These are phyloP conservation scores for Todus mexicanus DNA, from an alignment of 2,797 vertebrate species.

Conservation along the genomic window DNA sequence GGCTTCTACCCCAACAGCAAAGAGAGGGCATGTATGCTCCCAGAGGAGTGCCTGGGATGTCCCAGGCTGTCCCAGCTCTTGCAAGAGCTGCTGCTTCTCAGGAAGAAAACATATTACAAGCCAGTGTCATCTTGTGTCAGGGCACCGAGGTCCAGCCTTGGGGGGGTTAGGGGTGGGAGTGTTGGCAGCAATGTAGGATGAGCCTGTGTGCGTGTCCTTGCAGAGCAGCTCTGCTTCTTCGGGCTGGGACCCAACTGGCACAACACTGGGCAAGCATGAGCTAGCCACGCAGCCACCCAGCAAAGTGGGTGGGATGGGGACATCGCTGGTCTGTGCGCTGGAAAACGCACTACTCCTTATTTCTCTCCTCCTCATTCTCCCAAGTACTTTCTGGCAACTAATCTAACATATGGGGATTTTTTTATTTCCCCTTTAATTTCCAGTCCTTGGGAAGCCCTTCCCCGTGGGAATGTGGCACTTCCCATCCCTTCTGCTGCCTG, in stretches of 20 bases:
- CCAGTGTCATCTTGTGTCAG: neutral
- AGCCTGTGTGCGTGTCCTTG: accelerated
- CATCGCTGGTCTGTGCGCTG: accelerated
- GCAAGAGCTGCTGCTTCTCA: neutral
- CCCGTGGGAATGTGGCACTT: accelerated
- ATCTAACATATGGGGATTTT: accelerated
- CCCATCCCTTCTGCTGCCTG: accelerated
- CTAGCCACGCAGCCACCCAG: neutral
- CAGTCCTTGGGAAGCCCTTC: neutral
- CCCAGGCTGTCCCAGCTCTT: neutral
- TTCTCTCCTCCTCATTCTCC: neutral
- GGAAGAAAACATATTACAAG: neutral
- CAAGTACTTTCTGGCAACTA: neutral
- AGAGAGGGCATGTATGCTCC: neutral
- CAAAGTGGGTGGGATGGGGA: accelerated
- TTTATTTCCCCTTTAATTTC: neutral
- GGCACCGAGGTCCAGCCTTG: accelerated
- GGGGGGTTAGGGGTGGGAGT: too few species aligned
- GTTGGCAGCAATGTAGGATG: neutral
- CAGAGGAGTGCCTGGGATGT: neutral
- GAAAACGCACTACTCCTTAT: neutral
- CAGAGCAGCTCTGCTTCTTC: neutral
- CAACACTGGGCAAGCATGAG: accelerated
- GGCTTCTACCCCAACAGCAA: neutral
- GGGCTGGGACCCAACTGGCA: accelerated